Conservation (phyloP, 2,888 invertebrate species). For the Nomada hirtipes region DNA sequence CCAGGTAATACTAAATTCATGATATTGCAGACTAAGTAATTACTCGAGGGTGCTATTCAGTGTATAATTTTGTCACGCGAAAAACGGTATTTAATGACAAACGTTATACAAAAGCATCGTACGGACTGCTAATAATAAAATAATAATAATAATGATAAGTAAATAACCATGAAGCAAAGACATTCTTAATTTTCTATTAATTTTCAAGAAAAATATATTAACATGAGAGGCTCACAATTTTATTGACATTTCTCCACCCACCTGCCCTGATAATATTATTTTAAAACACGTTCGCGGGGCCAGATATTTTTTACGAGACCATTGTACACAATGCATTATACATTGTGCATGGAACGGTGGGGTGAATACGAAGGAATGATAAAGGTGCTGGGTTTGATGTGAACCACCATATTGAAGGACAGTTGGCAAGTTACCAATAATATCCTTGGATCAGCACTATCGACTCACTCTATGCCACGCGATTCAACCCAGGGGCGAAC, state of each 20-base stretch:
- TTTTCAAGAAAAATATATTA: too few relatives aligned
- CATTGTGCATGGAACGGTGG: slow-evolving; percentile 60
- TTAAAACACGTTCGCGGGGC: slow-evolving; percentile 5
- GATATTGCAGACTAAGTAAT: too few relatives aligned
- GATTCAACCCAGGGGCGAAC: slow-evolving; percentile 50
- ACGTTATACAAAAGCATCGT: too few relatives aligned
- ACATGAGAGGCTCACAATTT: too few relatives aligned
- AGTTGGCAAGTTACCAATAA: slow-evolving; percentile 73
- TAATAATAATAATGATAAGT: too few relatives aligned
- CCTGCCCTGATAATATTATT: background rate
- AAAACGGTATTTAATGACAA: too few relatives aligned
- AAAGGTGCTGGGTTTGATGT: slow-evolving; percentile 54
- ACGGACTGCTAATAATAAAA: too few relatives aligned
- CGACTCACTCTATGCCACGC: slow-evolving; percentile 31
- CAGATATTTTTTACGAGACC: slow-evolving; percentile 26
- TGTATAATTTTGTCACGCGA: too few relatives aligned
- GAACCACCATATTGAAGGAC: slow-evolving; percentile 63
- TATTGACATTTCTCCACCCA: too few relatives aligned
- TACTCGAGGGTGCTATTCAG: too few relatives aligned
- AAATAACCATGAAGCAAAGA: too few relatives aligned
- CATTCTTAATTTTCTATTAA: too few relatives aligned
- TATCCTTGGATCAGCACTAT: slow-evolving; percentile 70
- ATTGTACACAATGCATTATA: slow-evolving; percentile 58
- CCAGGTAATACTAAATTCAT: background rate
- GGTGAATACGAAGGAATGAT: slow-evolving; percentile 60